These are phyloP conservation scores for Kryptolebias marmoratus DNA, from an alignment of 2,113 vertebrate genomes.

Conservation along the genomic window DNA sequence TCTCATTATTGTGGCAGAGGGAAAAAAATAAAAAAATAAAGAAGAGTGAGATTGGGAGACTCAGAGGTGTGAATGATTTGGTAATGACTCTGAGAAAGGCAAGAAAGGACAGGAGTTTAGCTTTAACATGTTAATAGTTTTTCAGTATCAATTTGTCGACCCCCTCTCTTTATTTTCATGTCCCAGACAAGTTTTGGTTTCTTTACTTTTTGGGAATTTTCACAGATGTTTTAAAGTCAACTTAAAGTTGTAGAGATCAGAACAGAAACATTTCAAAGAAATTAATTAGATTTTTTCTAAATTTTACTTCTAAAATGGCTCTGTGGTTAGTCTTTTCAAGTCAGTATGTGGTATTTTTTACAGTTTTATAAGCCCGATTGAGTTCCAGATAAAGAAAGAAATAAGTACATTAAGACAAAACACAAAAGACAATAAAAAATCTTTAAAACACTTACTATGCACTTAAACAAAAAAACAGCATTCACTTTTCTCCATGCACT, in stretches of 20 bases:
- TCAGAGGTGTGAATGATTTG: slow-evolving; percentile 64
- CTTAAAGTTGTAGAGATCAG: too few species aligned
- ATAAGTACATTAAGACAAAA: too few species aligned
- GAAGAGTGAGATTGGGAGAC: slow-evolving; percentile 65
- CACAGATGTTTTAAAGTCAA: neutral
- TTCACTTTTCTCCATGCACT: too few species aligned
- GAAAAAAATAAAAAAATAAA: slow-evolving; percentile 46
- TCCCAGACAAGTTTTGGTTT: slow-evolving; percentile 60
- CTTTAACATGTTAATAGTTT: slow-evolving; percentile 77
- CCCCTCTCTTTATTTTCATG: neutral
- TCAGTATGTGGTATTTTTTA: too few species aligned
- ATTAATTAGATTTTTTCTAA: neutral
- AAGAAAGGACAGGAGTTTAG: slow-evolving; percentile 19
- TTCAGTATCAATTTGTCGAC: slow-evolving; percentile 61
- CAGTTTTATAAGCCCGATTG: neutral
- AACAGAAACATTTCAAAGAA: too few species aligned
- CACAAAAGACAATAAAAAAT: too few species aligned
- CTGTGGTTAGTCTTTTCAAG: too few species aligned
- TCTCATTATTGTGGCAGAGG: slow-evolving; percentile 13
- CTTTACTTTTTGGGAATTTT: slow-evolving; percentile 12
- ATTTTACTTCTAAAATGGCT: neutral
- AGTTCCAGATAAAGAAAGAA: neutral
- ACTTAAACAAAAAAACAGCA: too few species aligned
- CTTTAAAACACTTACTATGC: too few species aligned
- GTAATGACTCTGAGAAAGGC: slow-evolving; percentile 49